Percentiles rank a stretch among this genome's conserved stretches.
These are phyloP conservation scores for Arrhamphus sclerolepis DNA, from an alignment of 2,797 vertebrate genomes.

Conservation along the genomic window DNA sequence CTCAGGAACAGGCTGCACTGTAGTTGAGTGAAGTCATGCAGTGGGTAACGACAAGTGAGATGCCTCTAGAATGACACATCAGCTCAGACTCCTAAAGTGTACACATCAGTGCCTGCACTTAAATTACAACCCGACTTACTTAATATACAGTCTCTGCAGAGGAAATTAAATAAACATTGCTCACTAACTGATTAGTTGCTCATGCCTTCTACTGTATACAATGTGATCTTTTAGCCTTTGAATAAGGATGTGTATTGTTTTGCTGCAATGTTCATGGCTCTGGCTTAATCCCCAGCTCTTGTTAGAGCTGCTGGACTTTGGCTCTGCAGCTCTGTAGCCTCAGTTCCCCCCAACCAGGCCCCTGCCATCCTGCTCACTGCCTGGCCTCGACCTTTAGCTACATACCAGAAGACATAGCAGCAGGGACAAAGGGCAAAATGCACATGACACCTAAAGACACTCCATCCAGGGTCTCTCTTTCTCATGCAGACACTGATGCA, in stretches of 20 bases:
- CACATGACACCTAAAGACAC: slow-evolving; percentile 55
- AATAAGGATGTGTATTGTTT: slow-evolving; percentile 45
- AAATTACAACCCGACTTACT: slow-evolving; percentile 22
- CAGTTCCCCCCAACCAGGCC: slow-evolving; percentile 67
- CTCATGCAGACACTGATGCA: slow-evolving; percentile 22
- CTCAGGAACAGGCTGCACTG: slow-evolving; percentile 59
- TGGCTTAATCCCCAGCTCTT: slow-evolving; percentile 35
- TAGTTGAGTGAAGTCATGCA: slow-evolving; percentile 61
- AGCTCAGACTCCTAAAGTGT: slow-evolving; percentile 37
- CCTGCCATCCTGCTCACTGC: slow-evolving; percentile 63
- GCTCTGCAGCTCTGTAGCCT: slow-evolving; percentile 54
- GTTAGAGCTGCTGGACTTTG: slow-evolving; percentile 62
- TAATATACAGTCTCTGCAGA: slow-evolving; percentile 5
- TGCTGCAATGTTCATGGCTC: slow-evolving; percentile 24
- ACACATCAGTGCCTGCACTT: slow-evolving; percentile 29
- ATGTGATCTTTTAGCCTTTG: slow-evolving; percentile 18
- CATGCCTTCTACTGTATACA: slow-evolving; percentile 9
- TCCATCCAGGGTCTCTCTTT: slow-evolving; percentile 12
- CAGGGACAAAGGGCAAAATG: slow-evolving; percentile 78
- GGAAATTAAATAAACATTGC: slow-evolving; percentile 20
- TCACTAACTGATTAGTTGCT: slow-evolving; percentile 38
- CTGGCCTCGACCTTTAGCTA: slow-evolving; percentile 80
- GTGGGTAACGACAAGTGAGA: slow-evolving; percentile 46
- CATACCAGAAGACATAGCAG: slow-evolving; percentile 83
- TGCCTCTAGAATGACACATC: slow-evolving; percentile 55